Evolutionary conservation across 1,140 invertebrate species (phyloP), one percentile per base, ranked within the genome.

Genomic region (Macrotrachela quadricornifera): DNA sequence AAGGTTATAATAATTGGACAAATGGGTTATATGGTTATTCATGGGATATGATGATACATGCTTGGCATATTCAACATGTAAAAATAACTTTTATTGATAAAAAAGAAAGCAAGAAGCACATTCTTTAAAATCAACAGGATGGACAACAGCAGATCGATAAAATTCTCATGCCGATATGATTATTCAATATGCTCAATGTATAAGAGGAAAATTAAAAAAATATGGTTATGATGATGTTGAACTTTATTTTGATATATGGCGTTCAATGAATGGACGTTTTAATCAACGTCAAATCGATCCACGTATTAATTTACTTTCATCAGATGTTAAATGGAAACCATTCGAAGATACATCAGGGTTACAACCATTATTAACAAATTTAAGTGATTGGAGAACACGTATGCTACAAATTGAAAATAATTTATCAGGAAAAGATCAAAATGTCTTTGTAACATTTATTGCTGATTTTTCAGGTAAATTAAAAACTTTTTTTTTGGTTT

Each of bases 31-130:
- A 92, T 59, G 86, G 86, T 2, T 91, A 91, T 63, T 90, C 85
- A 0, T 91, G 86, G 86, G 85, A 94, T 59, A 92, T 94, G 86
- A 92, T 92, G 86, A 78, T 91, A 0, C 82, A 91, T 63, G 77
- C 78, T 0, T 90, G 85, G 80, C 77, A 81, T 50, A 78, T 79
- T 0, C 68, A 69, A 40, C 74, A 85, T 13, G 76, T 83, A 0
- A 74, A 81, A 4, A 73, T 91, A 0, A 81, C 79, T 60, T 76
- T 88, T 21, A 76, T 80, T 0, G 80, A 87, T 62, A 80, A 80
- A 56, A 67, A 74, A n/a, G n/a, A n/a, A 0, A 78, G 73, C 10
- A 73, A 76, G 8, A 80, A 50, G 67, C 74, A 55, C 75, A 79
- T 57, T 88, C 78, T 60, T 62, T 90, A 2, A 79, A 88, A 65